phyloP scores from a whole-genome alignment of 2,113 vertebrate species.

The Urocynchramus pylzowi region DNA sequence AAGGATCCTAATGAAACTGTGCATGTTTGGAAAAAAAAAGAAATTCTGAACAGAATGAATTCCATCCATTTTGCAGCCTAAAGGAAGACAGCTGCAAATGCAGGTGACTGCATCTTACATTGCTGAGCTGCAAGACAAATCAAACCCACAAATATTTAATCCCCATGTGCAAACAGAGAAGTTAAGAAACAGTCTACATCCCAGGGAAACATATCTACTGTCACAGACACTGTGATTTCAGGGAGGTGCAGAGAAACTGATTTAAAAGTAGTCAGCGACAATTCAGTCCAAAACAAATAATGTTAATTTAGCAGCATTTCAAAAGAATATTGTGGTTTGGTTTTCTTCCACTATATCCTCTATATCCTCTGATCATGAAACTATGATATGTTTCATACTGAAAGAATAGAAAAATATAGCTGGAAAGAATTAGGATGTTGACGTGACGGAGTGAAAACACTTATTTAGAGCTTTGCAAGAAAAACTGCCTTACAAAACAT shows the following conservation, averaged over 20 bases:
- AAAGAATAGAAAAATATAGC: not conserved
- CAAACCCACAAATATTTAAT: not conserved
- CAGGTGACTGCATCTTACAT: not conserved
- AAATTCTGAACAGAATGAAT: not conserved
- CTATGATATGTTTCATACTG: not conserved
- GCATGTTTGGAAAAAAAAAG: not conserved
- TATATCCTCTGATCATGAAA: not conserved
- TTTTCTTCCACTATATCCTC: not conserved
- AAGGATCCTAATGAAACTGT: not conserved
- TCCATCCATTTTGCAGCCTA: not conserved
- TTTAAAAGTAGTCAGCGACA: not conserved
- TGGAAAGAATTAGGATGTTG: not conserved
- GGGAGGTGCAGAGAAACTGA: not conserved
- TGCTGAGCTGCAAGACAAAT: not conserved
- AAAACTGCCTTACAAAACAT: not conserved
- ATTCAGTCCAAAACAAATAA: not conserved
- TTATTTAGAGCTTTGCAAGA: not conserved
- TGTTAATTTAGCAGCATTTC: not conserved
- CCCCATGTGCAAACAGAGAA: not conserved
- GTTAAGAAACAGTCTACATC: not conserved
- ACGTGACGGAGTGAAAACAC: not conserved
- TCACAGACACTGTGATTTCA: not conserved
- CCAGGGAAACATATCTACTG: not conserved
- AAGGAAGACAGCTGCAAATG: not conserved
- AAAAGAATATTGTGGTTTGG: not conserved